These are phyloP conservation scores for Drosophila leontia DNA, from an alignment of 1,140 invertebrate genomes.

Conservation along the genomic window DNA sequence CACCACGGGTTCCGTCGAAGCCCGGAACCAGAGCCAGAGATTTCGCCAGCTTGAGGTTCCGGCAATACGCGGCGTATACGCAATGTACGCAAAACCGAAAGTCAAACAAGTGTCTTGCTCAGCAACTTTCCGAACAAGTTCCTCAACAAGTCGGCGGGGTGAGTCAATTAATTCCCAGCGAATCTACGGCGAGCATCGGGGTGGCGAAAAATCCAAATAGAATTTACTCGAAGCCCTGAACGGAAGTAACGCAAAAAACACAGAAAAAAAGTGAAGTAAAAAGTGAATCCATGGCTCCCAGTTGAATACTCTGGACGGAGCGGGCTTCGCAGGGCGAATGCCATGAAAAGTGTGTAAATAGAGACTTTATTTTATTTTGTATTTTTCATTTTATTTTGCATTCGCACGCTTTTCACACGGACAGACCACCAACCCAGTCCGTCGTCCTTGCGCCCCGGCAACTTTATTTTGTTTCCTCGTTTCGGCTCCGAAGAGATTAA, in stretches of 20 bases:
- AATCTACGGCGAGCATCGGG: slow-evolving; percentile 58
- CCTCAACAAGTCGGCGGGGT: slow-evolving; percentile 64
- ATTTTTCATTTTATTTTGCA: slow-evolving; percentile 46
- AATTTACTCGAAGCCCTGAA: slow-evolving; percentile 32
- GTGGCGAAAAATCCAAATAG: slow-evolving; percentile 35
- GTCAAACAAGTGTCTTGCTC: slow-evolving; percentile 65
- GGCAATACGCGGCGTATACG: slow-evolving; percentile 66
- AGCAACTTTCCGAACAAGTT: slow-evolving; percentile 53
- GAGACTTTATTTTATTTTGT: slow-evolving; percentile 79
- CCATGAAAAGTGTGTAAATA: slow-evolving; percentile 80
- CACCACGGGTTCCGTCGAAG: neutral
- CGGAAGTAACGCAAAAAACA: slow-evolving; percentile 17
- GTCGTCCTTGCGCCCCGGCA: slow-evolving; percentile 17
- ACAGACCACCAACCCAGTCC: neutral
- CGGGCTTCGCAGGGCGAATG: neutral
- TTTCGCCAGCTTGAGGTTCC: slow-evolving; percentile 33
- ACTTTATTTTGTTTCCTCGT: slow-evolving; percentile 71
- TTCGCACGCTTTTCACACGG: slow-evolving; percentile 35
- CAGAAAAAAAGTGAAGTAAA: slow-evolving; percentile 13
- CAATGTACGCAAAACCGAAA: slow-evolving; percentile 55
- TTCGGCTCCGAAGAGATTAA: slow-evolving; percentile 79
- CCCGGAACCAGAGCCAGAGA: slow-evolving; percentile 17
- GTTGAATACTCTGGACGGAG: slow-evolving; percentile 48
- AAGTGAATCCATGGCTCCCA: slow-evolving; percentile 69
- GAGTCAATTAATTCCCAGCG: slow-evolving; percentile 78